Evolutionary conservation across 2,888 invertebrate species (phyloP), one percentile per base, ranked within the genome.

Genomic region (Meiosimyza platycephala): DNA sequence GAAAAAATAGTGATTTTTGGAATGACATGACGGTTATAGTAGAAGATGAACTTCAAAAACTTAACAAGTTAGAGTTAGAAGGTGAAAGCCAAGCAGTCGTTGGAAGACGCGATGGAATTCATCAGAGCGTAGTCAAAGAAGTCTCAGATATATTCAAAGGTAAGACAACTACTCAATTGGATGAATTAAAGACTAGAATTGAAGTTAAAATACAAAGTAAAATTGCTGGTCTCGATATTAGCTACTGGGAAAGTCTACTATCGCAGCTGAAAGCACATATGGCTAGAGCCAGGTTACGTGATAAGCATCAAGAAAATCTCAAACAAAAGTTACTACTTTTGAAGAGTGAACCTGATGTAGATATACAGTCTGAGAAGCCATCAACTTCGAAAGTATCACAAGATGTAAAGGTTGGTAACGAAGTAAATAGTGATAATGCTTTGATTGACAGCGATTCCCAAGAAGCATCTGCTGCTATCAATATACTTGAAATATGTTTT

Each of bases 161-260:
- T 64, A 99, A 99, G 89, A 93, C 95, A 0, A 94, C 96, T 2
- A 89, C 90, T 4, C 97, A 99, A 86, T 89, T 99, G 77, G 92
- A 93, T 79, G 92, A 93, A 71, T 88, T 99, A 78, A 95, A 96
- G 83, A 88, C 89, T 40, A 93, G 95, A 85, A 97, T 99, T 81
- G 95, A 95, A 86, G 89, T 89, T 16, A 98, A 98, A 89, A 94
- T 98, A 75, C 90, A 90, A 79, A 93, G 93, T 0, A 92, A 93
- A 76, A 92, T 92, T 60, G 97, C 95, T 88, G 97, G 97, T 16
- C 93, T 98, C 62, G 99, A 99, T 88, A 94, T 98, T 76, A 96
- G 96, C 62, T 99, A 98, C 88, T 99, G 99, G 99, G 99, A 99
- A 89, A 95, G 96, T 64, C 88, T 99, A 77, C 89, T 98, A 51